Evolutionary conservation across 2,888 invertebrate species (phyloP), one percentile per base, ranked within the genome.

Genomic region (Drosophila parthenogenetica): DNA sequence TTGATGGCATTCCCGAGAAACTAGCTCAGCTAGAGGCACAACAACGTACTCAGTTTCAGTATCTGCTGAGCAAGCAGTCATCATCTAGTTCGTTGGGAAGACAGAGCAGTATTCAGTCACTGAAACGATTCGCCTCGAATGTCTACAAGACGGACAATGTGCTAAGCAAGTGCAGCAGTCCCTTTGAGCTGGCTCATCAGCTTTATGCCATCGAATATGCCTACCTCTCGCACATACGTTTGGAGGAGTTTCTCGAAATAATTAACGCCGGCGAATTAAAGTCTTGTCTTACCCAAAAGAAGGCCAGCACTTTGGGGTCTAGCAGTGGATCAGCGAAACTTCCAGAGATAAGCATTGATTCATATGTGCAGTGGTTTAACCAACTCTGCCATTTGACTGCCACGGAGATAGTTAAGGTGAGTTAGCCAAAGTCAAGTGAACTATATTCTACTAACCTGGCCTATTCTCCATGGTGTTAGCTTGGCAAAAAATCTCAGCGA

Each of bases 281-380:
- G 19, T 93, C 55, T 92, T 85, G 93, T 95, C 1, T 95, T 90
- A 55, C 79, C 86, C 22, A 64, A 42, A 92, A 93, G 17, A 93
- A 90, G 73, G 76, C 93, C 16, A 57, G 66, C 95, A 96, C 91
- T 94, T 95, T 94, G 97, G 98, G 93, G 95, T 96, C 91, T 11
- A 68, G 39, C 13, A 17, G 58, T 22, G 45, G 45, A 25, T 51
- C 67, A 13, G 37, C 35, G 1, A 77, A 73, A 7, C 62, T 42
- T 5, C 35, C 49, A 1, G 65, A 73, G 16, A 57, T 73, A 62
- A 98, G 98, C 93, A 94, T 99, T 81, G 97, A 97, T 91, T 96
- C 97, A 11, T 99, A 99, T 90, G 97, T 98, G 5, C 97, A 98
- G 90, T 99, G 98, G 98, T 98, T 98, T 92, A 98, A 99, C 93